phyloP scores from a whole-genome alignment of 2,888 invertebrate genomes.

The Cyaniris semiargus region DNA sequence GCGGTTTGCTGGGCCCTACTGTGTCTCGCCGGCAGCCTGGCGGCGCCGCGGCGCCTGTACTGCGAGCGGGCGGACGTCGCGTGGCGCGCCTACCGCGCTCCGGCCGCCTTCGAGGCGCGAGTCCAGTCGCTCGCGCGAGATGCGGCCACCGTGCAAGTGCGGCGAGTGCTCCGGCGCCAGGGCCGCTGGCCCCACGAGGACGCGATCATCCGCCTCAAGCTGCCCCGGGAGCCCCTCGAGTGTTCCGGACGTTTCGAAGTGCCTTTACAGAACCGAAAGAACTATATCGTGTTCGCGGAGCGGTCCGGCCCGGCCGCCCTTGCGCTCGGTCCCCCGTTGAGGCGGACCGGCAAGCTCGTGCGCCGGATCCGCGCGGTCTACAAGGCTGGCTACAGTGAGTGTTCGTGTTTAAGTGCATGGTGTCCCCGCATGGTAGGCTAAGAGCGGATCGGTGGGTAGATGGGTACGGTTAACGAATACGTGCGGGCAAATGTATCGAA shows the following conservation, averaged over 20 bases:
- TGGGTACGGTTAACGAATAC: slow-evolving; percentile 58
- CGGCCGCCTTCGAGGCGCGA: slow-evolving; percentile 75
- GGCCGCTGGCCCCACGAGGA: slow-evolving; percentile 71
- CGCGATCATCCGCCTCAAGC: slow-evolving; percentile 63
- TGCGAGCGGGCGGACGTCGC: slow-evolving; percentile 79
- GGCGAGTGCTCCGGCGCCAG: slow-evolving; percentile 66
- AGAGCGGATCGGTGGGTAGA: slow-evolving; percentile 47
- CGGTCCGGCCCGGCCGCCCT: slow-evolving; percentile 69
- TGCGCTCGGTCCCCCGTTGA: slow-evolving; percentile 72
- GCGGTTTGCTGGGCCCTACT: slow-evolving; percentile 74
- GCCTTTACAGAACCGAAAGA: slow-evolving; percentile 67
- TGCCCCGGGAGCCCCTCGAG: slow-evolving; percentile 57
- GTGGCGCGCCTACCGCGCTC: slow-evolving; percentile 76
- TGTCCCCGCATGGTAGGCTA: slow-evolving; percentile 41
- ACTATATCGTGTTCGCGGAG: slow-evolving; percentile 77
- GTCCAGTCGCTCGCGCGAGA: slow-evolving; percentile 67
- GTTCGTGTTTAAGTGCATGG: slow-evolving; percentile 57
- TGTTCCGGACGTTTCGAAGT: slow-evolving; percentile 74
- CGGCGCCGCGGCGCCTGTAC: slow-evolving; percentile 68
- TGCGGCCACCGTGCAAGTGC: slow-evolving; percentile 72
- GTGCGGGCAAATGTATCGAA: slow-evolving; percentile 74
- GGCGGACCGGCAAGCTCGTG: slow-evolving; percentile 66
- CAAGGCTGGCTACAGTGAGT: slow-evolving; percentile 77
- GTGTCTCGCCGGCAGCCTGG: slow-evolving; percentile 57
- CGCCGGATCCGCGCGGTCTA: slow-evolving; percentile 74